Base-by-base conservation (phyloP, 2,113 vertebrate genomes). In the Cichladusa arquata region DNA sequence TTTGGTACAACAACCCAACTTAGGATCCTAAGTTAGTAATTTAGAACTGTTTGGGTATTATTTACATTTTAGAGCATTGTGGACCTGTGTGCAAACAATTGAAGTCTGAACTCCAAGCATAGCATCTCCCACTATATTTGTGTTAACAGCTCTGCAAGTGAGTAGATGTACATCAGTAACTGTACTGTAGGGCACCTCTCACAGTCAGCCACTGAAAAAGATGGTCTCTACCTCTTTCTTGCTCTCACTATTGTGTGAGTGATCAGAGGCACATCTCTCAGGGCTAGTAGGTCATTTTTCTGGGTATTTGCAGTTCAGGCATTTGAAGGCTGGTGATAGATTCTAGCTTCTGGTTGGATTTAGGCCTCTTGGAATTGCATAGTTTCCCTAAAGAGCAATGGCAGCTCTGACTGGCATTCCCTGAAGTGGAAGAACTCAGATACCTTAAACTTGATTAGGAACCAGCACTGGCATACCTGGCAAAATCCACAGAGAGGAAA, bases 231-330 rank as follows among this genome's bases (percentile, higher is more conserved):
- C 36, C 19, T 51, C 36, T 44, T 60, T 56, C 15, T 18, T 54
- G n/a, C 73, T 61, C 9, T n/a, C 7, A 1, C 22, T 45, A 10
- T 61, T 1, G 0, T 33, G 57, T 76, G 53, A 57, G 17, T 33
- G n/a, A 69, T 44, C 2, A 3, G 40, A 78, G 48, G 25, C 1
- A 0, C 29, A 17, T 42, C 20, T 76, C 29, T 61, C 2, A 2
- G 18, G 26, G 15, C 54, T 50, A 44, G 51, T 38, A 44, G 15
- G 47, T 51, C 0, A 20, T 71, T 93, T 70, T 48, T n/a, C 51
- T 78, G 69, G 51, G 18, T 25, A 5, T 72, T 60, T 54, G 34
- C 33, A 64, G 42, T 67, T 77, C 12, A 2, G 48, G n/a, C 11
- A 1, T 44, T 73, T 36, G 33, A 58, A 72, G 67, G 17, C 15